These are phyloP conservation scores for Stenotaenia linearis DNA, from an alignment of 2,888 invertebrate species.

Conservation along the genomic window DNA sequence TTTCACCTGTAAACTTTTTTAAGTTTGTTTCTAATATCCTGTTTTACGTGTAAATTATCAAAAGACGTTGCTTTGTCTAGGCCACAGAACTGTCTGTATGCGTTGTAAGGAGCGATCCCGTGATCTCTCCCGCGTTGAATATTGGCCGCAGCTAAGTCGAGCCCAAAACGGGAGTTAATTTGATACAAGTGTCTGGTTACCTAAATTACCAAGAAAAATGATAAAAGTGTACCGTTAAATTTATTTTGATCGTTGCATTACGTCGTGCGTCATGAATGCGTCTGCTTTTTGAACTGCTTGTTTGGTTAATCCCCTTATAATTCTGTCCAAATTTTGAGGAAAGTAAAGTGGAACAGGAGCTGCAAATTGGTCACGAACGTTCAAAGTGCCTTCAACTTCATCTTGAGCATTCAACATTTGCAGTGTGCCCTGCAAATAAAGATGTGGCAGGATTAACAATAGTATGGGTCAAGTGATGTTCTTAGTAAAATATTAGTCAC, in stretches of 20 bases:
- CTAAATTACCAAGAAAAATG: constrained; percentile 30
- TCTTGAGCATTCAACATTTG: constrained; percentile 31
- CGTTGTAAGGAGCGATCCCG: constrained; percentile 44
- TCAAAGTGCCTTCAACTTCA: not conserved
- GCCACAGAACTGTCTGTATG: constrained; percentile 44
- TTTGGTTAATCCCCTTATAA: constrained; percentile 24
- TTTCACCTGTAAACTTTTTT: not conserved
- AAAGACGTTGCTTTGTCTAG: constrained; percentile 24
- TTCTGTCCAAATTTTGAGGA: constrained; percentile 22
- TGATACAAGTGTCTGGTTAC: constrained; percentile 38
- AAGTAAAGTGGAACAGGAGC: constrained; percentile 31
- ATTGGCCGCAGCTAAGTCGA: constrained; percentile 42
- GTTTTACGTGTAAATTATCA: constrained; percentile 56
- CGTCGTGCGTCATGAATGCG: constrained; percentile 5
- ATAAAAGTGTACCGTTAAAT: too few relatives aligned
- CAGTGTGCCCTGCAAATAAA: constrained; percentile 33
- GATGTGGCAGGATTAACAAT: too few relatives aligned
- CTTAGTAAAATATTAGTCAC: too few relatives aligned
- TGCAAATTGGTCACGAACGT: constrained; percentile 32
- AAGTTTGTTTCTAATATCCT: not conserved
- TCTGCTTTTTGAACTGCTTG: constrained; percentile 13
- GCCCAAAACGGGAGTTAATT: constrained; percentile 38
- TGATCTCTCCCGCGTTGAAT: constrained; percentile 42
- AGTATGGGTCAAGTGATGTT: too few relatives aligned
- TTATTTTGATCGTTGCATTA: too few relatives aligned